Percentiles rank a stretch among this genome's conserved stretches.
Conservation (phyloP, 2,113 vertebrate genomes). For the Cariama cristata region DNA sequence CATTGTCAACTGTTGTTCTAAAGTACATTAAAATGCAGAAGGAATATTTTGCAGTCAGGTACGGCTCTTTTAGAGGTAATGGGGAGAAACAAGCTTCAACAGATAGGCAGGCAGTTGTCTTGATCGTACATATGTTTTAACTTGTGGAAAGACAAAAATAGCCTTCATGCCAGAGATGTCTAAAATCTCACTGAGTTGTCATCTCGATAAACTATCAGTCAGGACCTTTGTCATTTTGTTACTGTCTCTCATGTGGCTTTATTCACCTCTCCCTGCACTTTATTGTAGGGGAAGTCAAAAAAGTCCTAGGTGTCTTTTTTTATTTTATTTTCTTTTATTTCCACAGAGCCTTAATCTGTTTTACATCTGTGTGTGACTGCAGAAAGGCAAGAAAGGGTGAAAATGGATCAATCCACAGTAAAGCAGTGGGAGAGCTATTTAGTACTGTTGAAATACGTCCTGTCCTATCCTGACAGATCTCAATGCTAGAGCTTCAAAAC, state of each 20-base stretch:
- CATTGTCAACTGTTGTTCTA: constrained; percentile 2
- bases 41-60: constrained; percentile 15
- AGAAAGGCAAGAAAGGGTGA: constrained; percentile 32
- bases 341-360: constrained; percentile 59
- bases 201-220: constrained; percentile 5
- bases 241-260: background rate
- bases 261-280: constrained; percentile 12
- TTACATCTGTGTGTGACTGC: constrained; percentile 68
- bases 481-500: constrained; percentile 53
- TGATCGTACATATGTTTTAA: constrained; percentile 47
- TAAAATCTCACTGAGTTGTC: constrained; percentile 49
- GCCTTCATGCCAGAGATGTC: constrained; percentile 46
- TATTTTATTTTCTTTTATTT: constrained; percentile 14
- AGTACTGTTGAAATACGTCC: constrained; percentile 72
- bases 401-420: constrained; percentile 49
- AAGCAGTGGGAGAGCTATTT: constrained; percentile 54
- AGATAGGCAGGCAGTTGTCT: constrained; percentile 21
- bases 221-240: constrained; percentile 36
- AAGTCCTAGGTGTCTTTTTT: background rate
- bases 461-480: constrained; percentile 76
- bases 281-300: background rate
- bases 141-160: constrained; percentile 33
- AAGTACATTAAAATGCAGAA: constrained; percentile 12
- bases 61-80: background rate
- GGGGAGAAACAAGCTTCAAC: constrained; percentile 10